Evolutionary conservation across 2,888 invertebrate species (phyloP).

Genomic region (Lacanobia wlatinum): DNA sequence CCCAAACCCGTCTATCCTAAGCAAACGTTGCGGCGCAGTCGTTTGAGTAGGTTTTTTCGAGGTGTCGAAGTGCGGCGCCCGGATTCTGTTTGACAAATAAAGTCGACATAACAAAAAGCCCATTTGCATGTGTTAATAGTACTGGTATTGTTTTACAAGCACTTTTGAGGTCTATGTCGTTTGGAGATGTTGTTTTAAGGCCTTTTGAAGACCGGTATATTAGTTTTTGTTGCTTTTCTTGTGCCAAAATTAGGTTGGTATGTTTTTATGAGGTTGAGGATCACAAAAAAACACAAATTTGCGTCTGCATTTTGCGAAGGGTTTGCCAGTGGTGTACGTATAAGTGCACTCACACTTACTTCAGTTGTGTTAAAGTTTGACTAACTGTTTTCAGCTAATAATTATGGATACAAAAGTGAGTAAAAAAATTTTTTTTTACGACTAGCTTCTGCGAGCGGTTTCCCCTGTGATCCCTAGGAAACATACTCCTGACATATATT

Average conservation of each 20-base stretch:
- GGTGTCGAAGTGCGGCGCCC: slow-evolving; percentile 68
- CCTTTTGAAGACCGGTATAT: neutral
- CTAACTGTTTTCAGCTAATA: no score
- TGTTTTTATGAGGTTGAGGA: neutral
- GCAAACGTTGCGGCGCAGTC: slow-evolving; percentile 54
- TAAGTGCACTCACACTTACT: no score
- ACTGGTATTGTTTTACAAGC: slow-evolving; percentile 59
- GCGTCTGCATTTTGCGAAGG: neutral
- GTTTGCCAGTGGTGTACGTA: no score
- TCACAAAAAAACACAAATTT: neutral
- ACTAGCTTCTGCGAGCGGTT: no score
- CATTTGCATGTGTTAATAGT: slow-evolving; percentile 73
- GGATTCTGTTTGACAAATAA: slow-evolving; percentile 61
- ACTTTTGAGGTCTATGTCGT: slow-evolving; percentile 24
- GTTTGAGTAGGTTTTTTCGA: slow-evolving; percentile 52
- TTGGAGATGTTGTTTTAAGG: slow-evolving; percentile 32
- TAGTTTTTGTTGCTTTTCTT: neutral
- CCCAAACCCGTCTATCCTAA: slow-evolving; percentile 47
- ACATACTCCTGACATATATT: no score
- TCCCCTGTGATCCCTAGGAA: no score
- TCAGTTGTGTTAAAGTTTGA: no score
- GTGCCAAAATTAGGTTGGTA: neutral
- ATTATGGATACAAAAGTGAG: no score
- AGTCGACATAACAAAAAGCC: slow-evolving; percentile 59
- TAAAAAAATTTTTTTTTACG: no score